Percentiles rank a stretch among this genome's conserved stretches.
Evolutionary conservation across 2,888 invertebrate genomes (phyloP).

Genomic region (Zaprionus lineosus): DNA sequence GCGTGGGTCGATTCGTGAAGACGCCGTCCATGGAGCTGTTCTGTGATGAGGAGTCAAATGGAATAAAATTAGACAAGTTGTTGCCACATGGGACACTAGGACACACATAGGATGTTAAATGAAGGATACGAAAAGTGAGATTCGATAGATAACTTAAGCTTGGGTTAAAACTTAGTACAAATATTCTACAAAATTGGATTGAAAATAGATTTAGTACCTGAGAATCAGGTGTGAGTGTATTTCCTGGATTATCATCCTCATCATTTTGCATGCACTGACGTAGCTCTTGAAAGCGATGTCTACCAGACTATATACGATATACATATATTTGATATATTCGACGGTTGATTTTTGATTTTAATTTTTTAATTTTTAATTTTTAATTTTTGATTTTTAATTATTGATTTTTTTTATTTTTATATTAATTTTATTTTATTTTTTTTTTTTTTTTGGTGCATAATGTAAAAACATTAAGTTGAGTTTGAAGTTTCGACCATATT

Average conservation of each 20-base stretch:
- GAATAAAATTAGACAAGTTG: too few relatives aligned
- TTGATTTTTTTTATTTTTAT: too few relatives aligned
- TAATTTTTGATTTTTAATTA: too few relatives aligned
- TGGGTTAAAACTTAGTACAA: slow-evolving; percentile 20
- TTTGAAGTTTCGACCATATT: slow-evolving; percentile 44
- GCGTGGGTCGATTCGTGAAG: slow-evolving; percentile 87
- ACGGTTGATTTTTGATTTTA: too few relatives aligned
- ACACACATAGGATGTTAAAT: slow-evolving; percentile 4
- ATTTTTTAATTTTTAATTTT: too few relatives aligned
- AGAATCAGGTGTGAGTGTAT: slow-evolving; percentile 89
- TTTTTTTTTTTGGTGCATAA: not conserved
- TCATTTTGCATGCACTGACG: slow-evolving; percentile 93
- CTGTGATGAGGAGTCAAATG: too few relatives aligned
- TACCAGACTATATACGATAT: slow-evolving; percentile 83
- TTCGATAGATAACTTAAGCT: slow-evolving; percentile 12
- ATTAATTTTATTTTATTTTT: slow-evolving; percentile 15
- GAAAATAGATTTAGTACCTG: slow-evolving; percentile 83
- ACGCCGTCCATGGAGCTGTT: slow-evolving; percentile 89
- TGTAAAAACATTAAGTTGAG: slow-evolving; percentile 6
- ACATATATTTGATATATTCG: too few relatives aligned
- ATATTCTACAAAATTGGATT: slow-evolving; percentile 28
- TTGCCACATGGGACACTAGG: too few relatives aligned
- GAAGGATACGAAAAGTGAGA: slow-evolving; percentile 1
- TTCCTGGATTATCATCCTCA: slow-evolving; percentile 89
- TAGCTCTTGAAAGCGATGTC: slow-evolving; percentile 91